Base-by-base conservation (phyloP, 2,797 vertebrate genomes). In the Artibeus jamaicensis region DNA sequence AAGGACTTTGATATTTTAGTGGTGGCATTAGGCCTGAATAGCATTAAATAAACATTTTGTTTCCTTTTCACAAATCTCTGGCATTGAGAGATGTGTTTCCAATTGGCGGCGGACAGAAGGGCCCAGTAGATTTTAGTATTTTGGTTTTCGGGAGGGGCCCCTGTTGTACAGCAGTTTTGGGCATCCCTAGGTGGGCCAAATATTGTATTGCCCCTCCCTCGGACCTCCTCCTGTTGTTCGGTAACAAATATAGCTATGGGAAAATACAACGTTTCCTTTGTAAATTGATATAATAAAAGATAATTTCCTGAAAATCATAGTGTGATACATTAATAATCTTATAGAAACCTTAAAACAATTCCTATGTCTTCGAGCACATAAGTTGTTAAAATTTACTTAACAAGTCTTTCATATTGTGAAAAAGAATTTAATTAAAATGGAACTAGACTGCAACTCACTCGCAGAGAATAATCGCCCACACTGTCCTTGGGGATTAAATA, bases 321-420 rank as follows among this genome's bases (percentile, higher is more conserved):
- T 94, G 15, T 62, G 15, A 81, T 68, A 46, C 67, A 53, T 3
- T 89, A 93, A 83, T 95, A 85, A 93, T 84, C 77, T 85, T 93
- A 92, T 6, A 96, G 39, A 84, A 42, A 89, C 7, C 32, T 94
- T 85, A 92, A 81, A 53, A 82, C 50, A 93, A 65, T 83, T 96
- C 44, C 86, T 93, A 62, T 95, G 26, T 57, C 71, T 89, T 98
- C 73, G 82, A 96, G 91, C 86, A 18, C 59, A 96, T 92, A 91
- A 59, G 19, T 86, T 89, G 93, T 93, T 98, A 96, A 97, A 62
- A 97, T 97, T 96, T 97, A 89, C 95, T 97, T 96, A 97, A 97
- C 82, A 82, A 93, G 95, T 96, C 97, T 97, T 46, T 88, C 95
- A 85, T 76, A 97, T 81, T 96, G 90, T 93, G 92, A 22, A 96